phyloP scores from a whole-genome alignment of 2,888 invertebrate genomes.

The Zygothrica quintamaculata region DNA sequence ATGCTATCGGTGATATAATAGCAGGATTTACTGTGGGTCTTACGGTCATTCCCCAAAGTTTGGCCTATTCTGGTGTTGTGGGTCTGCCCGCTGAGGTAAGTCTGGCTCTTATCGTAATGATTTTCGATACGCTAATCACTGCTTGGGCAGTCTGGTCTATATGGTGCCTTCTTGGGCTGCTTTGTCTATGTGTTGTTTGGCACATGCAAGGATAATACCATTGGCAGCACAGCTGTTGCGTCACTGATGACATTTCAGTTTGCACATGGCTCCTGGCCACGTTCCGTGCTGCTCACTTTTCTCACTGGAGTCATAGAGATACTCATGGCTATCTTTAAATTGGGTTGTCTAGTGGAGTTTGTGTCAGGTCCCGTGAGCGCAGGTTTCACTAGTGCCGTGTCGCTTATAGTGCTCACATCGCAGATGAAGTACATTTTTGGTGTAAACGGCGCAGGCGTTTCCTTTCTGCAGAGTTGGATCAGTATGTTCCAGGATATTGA shows the following conservation, averaged over 20 bases:
- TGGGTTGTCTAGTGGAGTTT: slow-evolving; percentile 95
- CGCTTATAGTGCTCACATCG: slow-evolving; percentile 93
- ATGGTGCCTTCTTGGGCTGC: slow-evolving; percentile 95
- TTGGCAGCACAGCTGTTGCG: slow-evolving; percentile 96
- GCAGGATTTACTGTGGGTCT: slow-evolving; percentile 96
- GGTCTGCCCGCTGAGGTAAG: slow-evolving; percentile 89
- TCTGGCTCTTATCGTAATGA: slow-evolving; percentile 15
- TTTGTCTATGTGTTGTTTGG: slow-evolving; percentile 95
- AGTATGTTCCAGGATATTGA: slow-evolving; percentile 89
- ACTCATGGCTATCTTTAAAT: slow-evolving; percentile 91
- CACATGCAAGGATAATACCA: slow-evolving; percentile 95
- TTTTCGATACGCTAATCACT: neutral
- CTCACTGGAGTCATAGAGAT: slow-evolving; percentile 90
- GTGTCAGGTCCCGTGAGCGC: slow-evolving; percentile 95
- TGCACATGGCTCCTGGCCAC: slow-evolving; percentile 87
- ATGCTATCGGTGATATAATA: slow-evolving; percentile 93
- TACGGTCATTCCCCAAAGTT: slow-evolving; percentile 89
- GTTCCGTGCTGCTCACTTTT: slow-evolving; percentile 90
- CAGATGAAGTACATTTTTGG: slow-evolving; percentile 94
- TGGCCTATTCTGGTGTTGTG: slow-evolving; percentile 92
- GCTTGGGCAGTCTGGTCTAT: slow-evolving; percentile 92
- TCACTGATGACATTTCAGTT: slow-evolving; percentile 93
- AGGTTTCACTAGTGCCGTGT: slow-evolving; percentile 95
- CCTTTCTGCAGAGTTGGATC: slow-evolving; percentile 91
- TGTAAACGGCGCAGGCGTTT: slow-evolving; percentile 88